Evolutionary conservation across 2,113 vertebrate species (phyloP).

Genomic region (Microtus richardsoni): DNA sequence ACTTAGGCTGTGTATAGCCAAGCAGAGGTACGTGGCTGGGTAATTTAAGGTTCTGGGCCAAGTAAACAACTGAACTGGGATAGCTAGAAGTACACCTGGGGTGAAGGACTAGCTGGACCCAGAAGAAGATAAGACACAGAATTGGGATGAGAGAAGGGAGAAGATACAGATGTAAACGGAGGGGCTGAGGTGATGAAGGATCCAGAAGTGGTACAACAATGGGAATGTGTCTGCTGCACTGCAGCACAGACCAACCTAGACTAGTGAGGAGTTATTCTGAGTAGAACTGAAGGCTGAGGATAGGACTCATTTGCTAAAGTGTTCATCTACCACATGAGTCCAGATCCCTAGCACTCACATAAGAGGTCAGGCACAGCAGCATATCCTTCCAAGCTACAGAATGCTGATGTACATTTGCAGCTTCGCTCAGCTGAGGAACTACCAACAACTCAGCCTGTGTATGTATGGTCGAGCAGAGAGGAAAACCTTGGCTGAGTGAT

Average conservation of each 20-base stretch:
- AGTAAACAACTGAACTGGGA: not conserved
- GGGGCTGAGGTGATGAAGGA: not conserved
- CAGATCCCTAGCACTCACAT: not conserved
- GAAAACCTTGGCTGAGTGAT: not conserved
- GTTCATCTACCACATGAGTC: not conserved
- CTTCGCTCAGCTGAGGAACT: not conserved
- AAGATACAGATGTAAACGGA: not conserved
- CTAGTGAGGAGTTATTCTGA: not conserved
- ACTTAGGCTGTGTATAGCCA: not conserved
- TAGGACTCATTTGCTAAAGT: not conserved
- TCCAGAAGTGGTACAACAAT: not conserved
- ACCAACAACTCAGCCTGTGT: not conserved
- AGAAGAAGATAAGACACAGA: not conserved
- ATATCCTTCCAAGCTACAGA: too few relatives aligned
- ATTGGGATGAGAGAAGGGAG: not conserved
- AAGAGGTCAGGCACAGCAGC: not conserved
- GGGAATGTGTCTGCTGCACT: not conserved
- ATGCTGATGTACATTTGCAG: not conserved
- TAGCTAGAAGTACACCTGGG: not conserved
- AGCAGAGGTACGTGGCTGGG: not conserved
- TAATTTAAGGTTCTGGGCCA: not conserved
- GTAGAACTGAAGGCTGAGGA: not conserved
- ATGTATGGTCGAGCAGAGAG: not conserved
- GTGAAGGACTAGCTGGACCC: not conserved
- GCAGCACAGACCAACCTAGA: not conserved